Evolutionary conservation across 2,888 invertebrate species (phyloP).

Genomic region (Toxonevra muliebris): DNA sequence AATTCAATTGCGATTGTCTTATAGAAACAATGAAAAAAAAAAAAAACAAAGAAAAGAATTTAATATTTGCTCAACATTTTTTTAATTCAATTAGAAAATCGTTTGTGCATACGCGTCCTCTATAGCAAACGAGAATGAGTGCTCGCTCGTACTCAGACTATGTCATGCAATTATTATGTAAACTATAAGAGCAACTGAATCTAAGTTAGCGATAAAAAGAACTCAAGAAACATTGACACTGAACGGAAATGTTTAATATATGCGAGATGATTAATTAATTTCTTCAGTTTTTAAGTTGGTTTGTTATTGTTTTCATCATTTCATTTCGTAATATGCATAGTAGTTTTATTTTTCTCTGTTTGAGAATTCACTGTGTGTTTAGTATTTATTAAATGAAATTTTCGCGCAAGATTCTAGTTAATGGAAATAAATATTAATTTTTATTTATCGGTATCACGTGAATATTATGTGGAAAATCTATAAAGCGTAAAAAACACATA

Average conservation of each 20-base stretch:
- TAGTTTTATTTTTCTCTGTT: not conserved
- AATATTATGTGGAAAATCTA: too few relatives aligned
- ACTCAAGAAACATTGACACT: constrained; percentile 59
- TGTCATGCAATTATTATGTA: constrained; percentile 39
- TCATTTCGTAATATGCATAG: not conserved
- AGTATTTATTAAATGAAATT: too few relatives aligned
- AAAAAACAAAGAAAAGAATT: not conserved
- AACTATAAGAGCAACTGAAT: not conserved
- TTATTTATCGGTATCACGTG: too few relatives aligned
- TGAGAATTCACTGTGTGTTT: too few relatives aligned
- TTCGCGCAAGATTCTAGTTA: too few relatives aligned
- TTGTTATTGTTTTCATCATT: not conserved
- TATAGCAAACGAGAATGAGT: too few relatives aligned
- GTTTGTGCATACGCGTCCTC: constrained; percentile 32
- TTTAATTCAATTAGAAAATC: constrained; percentile 56
- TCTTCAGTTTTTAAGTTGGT: constrained; percentile 24
- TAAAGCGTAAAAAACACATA: not conserved
- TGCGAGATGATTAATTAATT: constrained; percentile 51
- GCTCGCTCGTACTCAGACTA: constrained; percentile 28
- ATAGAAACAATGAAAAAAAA: constrained; percentile 2
- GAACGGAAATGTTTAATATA: constrained; percentile 64
- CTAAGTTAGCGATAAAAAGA: constrained; percentile 22
- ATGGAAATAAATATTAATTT: too few relatives aligned
- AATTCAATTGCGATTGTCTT: constrained; percentile 50
- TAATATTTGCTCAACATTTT: constrained; percentile 43